Conservation (phyloP, 2,113 vertebrate genomes). For the Eupsittula cactorum region DNA sequence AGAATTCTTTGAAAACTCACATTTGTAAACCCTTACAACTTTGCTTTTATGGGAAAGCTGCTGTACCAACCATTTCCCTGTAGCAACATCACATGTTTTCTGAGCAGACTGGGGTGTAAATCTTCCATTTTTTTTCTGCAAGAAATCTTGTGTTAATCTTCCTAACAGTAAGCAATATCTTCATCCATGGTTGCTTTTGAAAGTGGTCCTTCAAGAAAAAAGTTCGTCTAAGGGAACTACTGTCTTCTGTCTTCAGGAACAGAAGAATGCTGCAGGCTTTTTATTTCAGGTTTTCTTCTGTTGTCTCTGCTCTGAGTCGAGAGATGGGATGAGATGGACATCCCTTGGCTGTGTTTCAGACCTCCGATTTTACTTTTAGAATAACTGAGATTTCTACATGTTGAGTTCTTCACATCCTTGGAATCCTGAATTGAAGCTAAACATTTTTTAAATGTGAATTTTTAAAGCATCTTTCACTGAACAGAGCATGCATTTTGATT, state of each 20-base stretch:
- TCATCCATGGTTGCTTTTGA: background rate
- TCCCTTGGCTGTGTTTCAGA: background rate
- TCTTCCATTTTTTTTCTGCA: background rate
- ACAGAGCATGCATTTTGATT: background rate
- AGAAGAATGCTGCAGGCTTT: background rate
- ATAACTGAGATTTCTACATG: background rate
- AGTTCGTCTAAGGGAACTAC: background rate
- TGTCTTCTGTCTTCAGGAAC: background rate
- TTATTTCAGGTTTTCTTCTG: background rate
- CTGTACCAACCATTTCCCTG: background rate
- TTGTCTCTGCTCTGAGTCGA: background rate
- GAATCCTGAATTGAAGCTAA: background rate
- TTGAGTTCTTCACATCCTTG: background rate
- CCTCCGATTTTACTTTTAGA: background rate
- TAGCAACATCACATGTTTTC: background rate
- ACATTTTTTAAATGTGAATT: background rate
- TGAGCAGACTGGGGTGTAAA: background rate
- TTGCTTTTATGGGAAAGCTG: background rate
- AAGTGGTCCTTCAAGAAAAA: background rate
- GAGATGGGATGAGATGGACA: background rate
- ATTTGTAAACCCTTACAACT: background rate
- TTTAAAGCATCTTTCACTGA: background rate
- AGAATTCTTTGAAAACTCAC: too few relatives aligned
- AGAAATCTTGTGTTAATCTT: background rate
- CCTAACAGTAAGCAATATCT: background rate